Percentiles rank a stretch among this genome's conserved stretches.
phyloP scores from a whole-genome alignment of 2,113 vertebrate species.

The Myotis lucifugus region DNA sequence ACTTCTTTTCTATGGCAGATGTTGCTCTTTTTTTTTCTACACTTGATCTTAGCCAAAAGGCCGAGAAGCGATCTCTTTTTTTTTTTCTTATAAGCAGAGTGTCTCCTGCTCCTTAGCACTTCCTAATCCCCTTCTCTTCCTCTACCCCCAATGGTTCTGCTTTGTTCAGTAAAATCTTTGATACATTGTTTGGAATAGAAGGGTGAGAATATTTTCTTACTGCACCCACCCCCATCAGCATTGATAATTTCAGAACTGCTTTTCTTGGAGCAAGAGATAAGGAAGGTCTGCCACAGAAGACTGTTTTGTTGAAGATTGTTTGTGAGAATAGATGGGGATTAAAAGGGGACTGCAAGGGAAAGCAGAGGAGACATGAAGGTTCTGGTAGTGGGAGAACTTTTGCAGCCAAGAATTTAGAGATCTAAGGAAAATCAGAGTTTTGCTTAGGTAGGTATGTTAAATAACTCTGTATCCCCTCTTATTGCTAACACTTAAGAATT shows the following conservation, averaged over 20 bases:
- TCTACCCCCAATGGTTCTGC: neutral
- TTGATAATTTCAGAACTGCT: neutral
- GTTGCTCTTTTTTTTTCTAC: slow-evolving; percentile 16
- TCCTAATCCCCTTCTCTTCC: neutral
- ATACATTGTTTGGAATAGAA: neutral
- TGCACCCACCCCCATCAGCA: neutral
- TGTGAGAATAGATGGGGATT: neutral
- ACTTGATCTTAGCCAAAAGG: no score
- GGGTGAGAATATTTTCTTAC: neutral
- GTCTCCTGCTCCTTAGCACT: neutral
- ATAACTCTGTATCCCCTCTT: neutral
- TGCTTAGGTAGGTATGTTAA: neutral
- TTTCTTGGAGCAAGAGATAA: neutral
- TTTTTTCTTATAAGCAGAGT: neutral
- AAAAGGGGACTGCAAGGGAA: neutral
- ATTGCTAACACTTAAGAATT: neutral
- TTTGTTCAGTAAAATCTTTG: neutral
- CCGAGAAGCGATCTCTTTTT: no score
- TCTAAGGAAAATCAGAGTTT: neutral
- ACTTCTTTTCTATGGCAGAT: neutral
- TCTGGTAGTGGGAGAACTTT: neutral
- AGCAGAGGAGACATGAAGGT: neutral
- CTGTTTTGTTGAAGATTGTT: neutral
- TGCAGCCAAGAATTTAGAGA: neutral
- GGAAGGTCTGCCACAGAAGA: neutral